Base-by-base conservation (phyloP, 2,797 vertebrate species). In the Propithecus deckenii region DNA sequence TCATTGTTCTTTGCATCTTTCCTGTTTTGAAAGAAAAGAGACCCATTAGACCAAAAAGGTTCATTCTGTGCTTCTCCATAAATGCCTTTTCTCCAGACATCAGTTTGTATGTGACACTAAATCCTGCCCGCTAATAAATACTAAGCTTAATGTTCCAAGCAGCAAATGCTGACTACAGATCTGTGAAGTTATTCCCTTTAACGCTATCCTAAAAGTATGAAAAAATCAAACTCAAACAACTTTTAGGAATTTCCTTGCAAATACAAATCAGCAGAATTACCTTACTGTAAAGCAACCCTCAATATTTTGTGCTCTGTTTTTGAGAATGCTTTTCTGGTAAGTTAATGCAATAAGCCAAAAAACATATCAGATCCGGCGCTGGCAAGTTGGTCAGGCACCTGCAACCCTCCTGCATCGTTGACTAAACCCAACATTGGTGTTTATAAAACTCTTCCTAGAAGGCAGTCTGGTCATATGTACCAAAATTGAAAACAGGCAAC, bases 1-100 rank as follows among this genome's bases (percentile, higher is more conserved):
- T 98, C 98, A 20, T 69, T 98, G 59, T 98, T 98, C 98, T 98
- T 98, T 86, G 97, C 98, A 95, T 97, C 97, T 98, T 98, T 98
- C 98, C 99, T 99, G 63, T 76, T 96, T 96, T 41, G 52, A 97
- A 97, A 81, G 86, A 5, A 4, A 97, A 97, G 69, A 95, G 92
- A 96, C 46, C 41, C 90, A 92, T 91, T 74, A 97, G 69, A 97
- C n/a, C 86, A 41, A 93, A 30, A 18, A 11, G 38, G 14, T 38
- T 87, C 78, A 50, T 20, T 41, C n/a, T 52, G 13, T 17, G 28
- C 12, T 59, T 50, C 41, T 3, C 9, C 13, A 41, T 8, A 20
- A 75, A 72, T 0, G 32, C 30, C 74, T 72, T 76, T 55, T 52
- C n/a, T 57, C 75, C 23, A 28, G 63, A 22, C 23, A 6, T 28